Evolutionary conservation across 2,113 vertebrate genomes (phyloP), one percentile per base, ranked within the genome.

Genomic region (Sceloporus tristichus): DNA sequence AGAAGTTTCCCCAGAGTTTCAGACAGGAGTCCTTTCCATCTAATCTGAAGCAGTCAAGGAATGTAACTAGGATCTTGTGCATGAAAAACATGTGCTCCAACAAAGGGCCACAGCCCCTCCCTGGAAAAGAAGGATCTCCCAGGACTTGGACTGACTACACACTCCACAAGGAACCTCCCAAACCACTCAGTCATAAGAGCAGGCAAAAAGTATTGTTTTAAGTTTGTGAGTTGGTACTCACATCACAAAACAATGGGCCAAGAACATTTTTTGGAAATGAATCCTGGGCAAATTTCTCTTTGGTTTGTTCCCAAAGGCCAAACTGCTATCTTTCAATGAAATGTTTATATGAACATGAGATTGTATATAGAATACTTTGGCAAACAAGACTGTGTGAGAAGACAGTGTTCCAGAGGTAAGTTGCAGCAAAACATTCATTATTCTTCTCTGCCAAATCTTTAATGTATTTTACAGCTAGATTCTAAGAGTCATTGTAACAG

Each of bases 281-380:
- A 40, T 27, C 10, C 11, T 88, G 91, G 89, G n/a, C 1, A 19
- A 92, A 85, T 90, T 76, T 53, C 75, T 84, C 1, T 34, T 29
- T 48, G 48, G 48, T 21, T 84, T 66, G n/a, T 9, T 34, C 19
- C 38, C 48, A 86, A n/a, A 85, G 48, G 81, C 79, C 76, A 91
- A 1, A 66, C 70, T 3, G 81, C 0, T 3, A 76, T 34, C 78
- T 90, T 86, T 56, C 29, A 65, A 78, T n/a, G 85, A 68, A 92
- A 84, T n/a, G 85, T 89, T 91, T 92, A 91, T 42, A 92, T 38
- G 91, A 91, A 92, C 90, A 94, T 86, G 76, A 88, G 78, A 87
- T 0, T 0, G 2, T 0, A 56, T 73, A 87, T 48, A 29, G 79
- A 80, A 54, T 73, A 34, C 6, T 91, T 65, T 77, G 75, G 48